Evolutionary conservation across 2,888 invertebrate genomes (phyloP), one percentile per base, ranked within the genome.

Genomic region (Pristionchus maxplancki): DNA sequence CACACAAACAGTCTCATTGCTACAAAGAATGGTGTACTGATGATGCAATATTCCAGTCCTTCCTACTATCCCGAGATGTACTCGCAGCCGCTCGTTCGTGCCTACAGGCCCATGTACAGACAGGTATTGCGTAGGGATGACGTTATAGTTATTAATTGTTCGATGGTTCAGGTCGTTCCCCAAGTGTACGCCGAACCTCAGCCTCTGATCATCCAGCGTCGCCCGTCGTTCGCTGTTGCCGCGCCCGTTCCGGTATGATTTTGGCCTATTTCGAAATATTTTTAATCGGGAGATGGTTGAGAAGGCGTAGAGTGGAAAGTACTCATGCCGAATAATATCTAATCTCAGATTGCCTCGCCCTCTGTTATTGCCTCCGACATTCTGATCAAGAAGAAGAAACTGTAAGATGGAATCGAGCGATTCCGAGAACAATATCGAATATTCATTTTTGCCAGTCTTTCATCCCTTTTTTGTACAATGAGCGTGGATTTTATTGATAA

Each of bases 351-450:
- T 1, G n/a, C 48, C 28, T 44, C 44, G 0, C 74, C 40, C 6
- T 37, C 48, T 0, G 48, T 50, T 1, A 11, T 50, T 50, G 81
- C 81, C 17, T 20, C 34, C 9, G 82, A 83, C 53, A 83, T 83
- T 28, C 82, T 83, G 50, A 83, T 83, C 53, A 83, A 83, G 82
- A 83, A 83, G 82, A 83, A 83, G 53, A 83, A 83, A 31, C 78
- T 78, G 78, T 78, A 78, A 78, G 34, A 31, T 67, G 64, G 64
- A 58, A 58, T 0, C 44, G 58, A 58, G n/a, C 9, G 9, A n/a
- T 58, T 24, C 58, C 20, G 24, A 58, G 58, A n/a, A 6, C 58
- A 50, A 50, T 50, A 50, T 50, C 50, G 50, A 50, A 50, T 50
- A 24, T 24, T n/a, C 58, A 0, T 24, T 24, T 24, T 24, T 9